Evolutionary conservation across 2,888 invertebrate genomes (phyloP).

Genomic region (Amblyjoppa fuscipennis): DNA sequence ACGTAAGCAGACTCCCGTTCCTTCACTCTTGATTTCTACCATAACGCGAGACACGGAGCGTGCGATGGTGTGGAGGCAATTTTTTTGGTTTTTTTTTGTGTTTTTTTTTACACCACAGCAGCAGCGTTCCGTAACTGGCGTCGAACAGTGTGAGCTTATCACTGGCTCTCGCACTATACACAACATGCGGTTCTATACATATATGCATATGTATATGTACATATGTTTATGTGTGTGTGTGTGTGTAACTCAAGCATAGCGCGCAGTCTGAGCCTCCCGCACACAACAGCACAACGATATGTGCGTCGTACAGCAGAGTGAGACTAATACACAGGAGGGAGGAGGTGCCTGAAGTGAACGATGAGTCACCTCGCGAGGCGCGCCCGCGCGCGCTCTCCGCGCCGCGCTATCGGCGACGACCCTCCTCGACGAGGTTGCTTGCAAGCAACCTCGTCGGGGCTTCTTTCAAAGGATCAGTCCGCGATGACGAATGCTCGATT

Average conservation of each 20-base stretch:
- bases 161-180: slow-evolving; percentile 44
- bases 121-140: slow-evolving; percentile 49
- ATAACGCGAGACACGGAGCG: neutral
- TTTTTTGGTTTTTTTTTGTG: slow-evolving; percentile 3
- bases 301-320: slow-evolving; percentile 15
- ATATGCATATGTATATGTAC: neutral
- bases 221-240: slow-evolving; percentile 18
- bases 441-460: slow-evolving; percentile 43
- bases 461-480: slow-evolving; percentile 60
- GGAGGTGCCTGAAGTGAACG: slow-evolving; percentile 65
- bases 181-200: neutral
- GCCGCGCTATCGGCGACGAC: slow-evolving; percentile 61
- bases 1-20: slow-evolving; percentile 46
- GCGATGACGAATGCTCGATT: slow-evolving; percentile 60
- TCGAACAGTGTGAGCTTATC: slow-evolving; percentile 55
- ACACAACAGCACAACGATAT: slow-evolving; percentile 34
- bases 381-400: slow-evolving; percentile 56
- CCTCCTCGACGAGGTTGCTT: slow-evolving; percentile 51
- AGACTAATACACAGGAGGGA: slow-evolving; percentile 33
- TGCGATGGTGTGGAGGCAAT: neutral
- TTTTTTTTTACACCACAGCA: slow-evolving; percentile 3
- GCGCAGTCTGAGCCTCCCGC: slow-evolving; percentile 57
- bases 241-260: slow-evolving; percentile 41
- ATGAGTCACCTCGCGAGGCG: slow-evolving; percentile 70
- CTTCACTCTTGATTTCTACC: slow-evolving; percentile 26